These are phyloP conservation scores for Bombus pyrosoma DNA, from an alignment of 1,140 invertebrate species.

Conservation along the genomic window DNA sequence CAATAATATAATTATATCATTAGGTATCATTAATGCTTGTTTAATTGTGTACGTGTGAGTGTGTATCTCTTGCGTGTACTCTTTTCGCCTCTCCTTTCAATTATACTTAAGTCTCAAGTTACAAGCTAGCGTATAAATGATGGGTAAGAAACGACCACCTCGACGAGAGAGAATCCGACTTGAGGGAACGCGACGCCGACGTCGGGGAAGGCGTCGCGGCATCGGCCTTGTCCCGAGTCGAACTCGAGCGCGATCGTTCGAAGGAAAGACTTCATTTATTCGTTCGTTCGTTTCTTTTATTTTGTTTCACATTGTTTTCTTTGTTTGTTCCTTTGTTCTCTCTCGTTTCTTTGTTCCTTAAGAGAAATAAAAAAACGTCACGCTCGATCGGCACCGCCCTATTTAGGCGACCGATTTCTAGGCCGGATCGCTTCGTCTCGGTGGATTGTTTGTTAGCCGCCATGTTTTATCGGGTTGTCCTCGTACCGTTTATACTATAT, in stretches of 20 bases:
- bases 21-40: slow-evolving; percentile 80
- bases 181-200: slow-evolving; percentile 36
- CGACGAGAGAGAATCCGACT: slow-evolving; percentile 56
- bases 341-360: slow-evolving; percentile 36
- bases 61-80: slow-evolving; percentile 34
- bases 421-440: slow-evolving; percentile 77
- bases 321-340: slow-evolving; percentile 42
- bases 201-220: slow-evolving; percentile 52
- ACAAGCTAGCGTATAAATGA: slow-evolving; percentile 82
- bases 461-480: slow-evolving; percentile 77
- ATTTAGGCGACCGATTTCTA: slow-evolving; percentile 62
- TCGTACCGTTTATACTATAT: slow-evolving; percentile 76
- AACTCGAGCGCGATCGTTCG: slow-evolving; percentile 47
- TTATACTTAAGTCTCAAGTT: slow-evolving; percentile 78
- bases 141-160: slow-evolving; percentile 82
- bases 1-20: slow-evolving; percentile 82
- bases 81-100: slow-evolving; percentile 37
- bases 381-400: slow-evolving; percentile 59
- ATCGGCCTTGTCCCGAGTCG: slow-evolving; percentile 53
- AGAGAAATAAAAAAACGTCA: slow-evolving; percentile 41
- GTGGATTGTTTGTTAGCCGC: slow-evolving; percentile 80
- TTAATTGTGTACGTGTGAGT: slow-evolving; percentile 68
- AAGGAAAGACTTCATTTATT: slow-evolving; percentile 29
- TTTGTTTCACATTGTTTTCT: background rate
- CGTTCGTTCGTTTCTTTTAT: background rate